A percentile compares a stretch with the other conserved stretches of the same genome.
Conservation (phyloP, 92 coral and sea anemone species). For the Zoanthus solanderi region DNA sequence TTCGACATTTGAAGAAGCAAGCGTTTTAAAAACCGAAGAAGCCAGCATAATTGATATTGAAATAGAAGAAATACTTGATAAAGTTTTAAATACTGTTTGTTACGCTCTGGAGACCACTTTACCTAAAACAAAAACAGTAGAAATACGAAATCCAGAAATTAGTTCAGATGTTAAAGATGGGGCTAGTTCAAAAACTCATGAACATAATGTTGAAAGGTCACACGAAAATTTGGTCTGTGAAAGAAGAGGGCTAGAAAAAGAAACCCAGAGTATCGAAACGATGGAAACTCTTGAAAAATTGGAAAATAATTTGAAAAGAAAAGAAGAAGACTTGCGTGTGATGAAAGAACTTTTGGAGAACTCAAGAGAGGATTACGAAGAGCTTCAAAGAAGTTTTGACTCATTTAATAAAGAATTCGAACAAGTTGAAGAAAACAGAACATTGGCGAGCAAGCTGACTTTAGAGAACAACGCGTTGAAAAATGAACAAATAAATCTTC, state of each 20-base stretch:
- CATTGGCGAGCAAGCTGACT: slow-evolving; percentile 1
- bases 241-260: slow-evolving; percentile 4
- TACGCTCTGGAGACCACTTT: neutral
- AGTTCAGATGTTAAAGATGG: neutral
- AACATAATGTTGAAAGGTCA: neutral
- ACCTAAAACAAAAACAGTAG: neutral
- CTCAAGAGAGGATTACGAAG: slow-evolving; percentile 43
- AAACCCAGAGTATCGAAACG: slow-evolving; percentile 40
- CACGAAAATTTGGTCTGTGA: neutral
- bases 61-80: neutral
- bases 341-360: slow-evolving; percentile 42
- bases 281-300: slow-evolving; percentile 14
- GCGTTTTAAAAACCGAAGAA: neutral
- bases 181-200: neutral
- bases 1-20: neutral
- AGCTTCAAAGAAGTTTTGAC: slow-evolving; percentile 43
- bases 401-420: slow-evolving; percentile 39
- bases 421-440: slow-evolving; percentile 44
- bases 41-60: neutral
- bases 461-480: slow-evolving; percentile 20
- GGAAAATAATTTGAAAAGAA: slow-evolving; percentile 35
- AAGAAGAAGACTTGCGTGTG: slow-evolving; percentile 46
- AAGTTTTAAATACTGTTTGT: slow-evolving; percentile 14
- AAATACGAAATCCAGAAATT: neutral
- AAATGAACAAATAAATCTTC: slow-evolving; percentile 11